These are phyloP conservation scores for Perca fluviatilis DNA, from an alignment of 2,113 vertebrate species.

Conservation along the genomic window DNA sequence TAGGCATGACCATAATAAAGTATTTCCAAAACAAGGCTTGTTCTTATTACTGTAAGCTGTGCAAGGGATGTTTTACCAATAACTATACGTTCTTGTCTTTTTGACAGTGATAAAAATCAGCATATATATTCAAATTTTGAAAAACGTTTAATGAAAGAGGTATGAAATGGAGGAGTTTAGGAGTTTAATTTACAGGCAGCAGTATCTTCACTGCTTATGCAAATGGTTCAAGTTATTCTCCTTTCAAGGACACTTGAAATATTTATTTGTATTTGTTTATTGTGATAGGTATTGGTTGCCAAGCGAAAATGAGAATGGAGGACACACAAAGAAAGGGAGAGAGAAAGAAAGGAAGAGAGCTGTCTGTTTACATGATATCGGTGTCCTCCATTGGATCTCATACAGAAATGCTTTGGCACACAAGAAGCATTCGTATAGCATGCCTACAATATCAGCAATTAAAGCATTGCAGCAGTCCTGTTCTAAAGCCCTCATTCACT, in stretches of 20 bases:
- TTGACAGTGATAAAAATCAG: neutral
- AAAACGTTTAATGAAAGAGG: neutral
- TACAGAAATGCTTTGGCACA: constrained; percentile 10
- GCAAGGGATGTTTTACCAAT: neutral
- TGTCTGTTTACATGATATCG: constrained; percentile 2
- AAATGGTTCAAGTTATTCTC: neutral
- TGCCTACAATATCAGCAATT: neutral
- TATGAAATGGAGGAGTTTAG: neutral
- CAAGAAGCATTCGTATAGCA: neutral
- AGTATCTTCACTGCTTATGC: neutral
- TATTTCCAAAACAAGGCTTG: no score
- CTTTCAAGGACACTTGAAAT: constrained; percentile 14
- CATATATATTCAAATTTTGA: neutral
- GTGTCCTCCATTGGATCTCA: neutral
- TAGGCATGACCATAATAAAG: no score
- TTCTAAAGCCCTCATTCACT: constrained; percentile 12
- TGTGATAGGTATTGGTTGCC: neutral
- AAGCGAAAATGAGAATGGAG: neutral
- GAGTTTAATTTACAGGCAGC: neutral
- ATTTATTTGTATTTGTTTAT: constrained; percentile 17
- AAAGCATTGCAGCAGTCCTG: neutral
- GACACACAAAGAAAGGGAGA: neutral
- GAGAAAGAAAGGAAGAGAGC: neutral
- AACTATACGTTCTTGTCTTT: neutral
- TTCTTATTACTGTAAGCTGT: neutral